These are phyloP conservation scores for Cacatua alba DNA, from an alignment of 2,113 vertebrate species.

Conservation along the genomic window DNA sequence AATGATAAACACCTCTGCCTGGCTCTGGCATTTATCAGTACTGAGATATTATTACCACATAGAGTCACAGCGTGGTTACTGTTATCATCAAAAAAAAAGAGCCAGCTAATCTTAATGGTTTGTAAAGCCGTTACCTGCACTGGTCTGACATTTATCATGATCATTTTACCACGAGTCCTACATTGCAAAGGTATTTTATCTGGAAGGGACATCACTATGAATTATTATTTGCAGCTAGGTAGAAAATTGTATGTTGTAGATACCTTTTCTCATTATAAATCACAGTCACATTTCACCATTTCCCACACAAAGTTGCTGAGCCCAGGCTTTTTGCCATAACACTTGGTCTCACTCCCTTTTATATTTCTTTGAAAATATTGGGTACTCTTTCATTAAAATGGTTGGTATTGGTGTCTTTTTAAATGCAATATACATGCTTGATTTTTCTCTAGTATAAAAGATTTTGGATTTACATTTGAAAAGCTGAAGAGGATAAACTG, in stretches of 20 bases:
- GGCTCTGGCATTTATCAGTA: slow-evolving; percentile 84
- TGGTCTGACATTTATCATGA: slow-evolving; percentile 95
- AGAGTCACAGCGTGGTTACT: slow-evolving; percentile 82
- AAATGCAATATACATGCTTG: slow-evolving; percentile 24
- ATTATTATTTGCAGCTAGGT: slow-evolving; percentile 99
- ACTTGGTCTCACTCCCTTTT: slow-evolving; percentile 64
- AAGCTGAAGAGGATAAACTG: slow-evolving; percentile 65
- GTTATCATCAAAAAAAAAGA: slow-evolving; percentile 84
- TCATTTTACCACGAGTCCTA: slow-evolving; percentile 89
- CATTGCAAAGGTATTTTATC: slow-evolving; percentile 93
- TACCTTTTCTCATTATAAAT: slow-evolving; percentile 96
- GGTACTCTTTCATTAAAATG: slow-evolving; percentile 75
- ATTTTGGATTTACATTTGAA: slow-evolving; percentile 52
- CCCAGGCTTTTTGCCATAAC: slow-evolving; percentile 77
- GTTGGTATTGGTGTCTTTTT: slow-evolving; percentile 62
- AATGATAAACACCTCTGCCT: slow-evolving; percentile 85
- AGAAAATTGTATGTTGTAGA: slow-evolving; percentile 99
- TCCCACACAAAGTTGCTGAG: slow-evolving; percentile 94
- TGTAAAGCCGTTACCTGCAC: slow-evolving; percentile 99
- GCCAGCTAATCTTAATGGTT: slow-evolving; percentile 93
- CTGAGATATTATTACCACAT: slow-evolving; percentile 88
- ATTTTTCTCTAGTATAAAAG: slow-evolving; percentile 43
- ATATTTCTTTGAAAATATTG: slow-evolving; percentile 76
- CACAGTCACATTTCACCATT: slow-evolving; percentile 93
- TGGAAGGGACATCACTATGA: slow-evolving; percentile 95